Conservation (phyloP, 2,113 vertebrate species). For the Gobio gobio region DNA sequence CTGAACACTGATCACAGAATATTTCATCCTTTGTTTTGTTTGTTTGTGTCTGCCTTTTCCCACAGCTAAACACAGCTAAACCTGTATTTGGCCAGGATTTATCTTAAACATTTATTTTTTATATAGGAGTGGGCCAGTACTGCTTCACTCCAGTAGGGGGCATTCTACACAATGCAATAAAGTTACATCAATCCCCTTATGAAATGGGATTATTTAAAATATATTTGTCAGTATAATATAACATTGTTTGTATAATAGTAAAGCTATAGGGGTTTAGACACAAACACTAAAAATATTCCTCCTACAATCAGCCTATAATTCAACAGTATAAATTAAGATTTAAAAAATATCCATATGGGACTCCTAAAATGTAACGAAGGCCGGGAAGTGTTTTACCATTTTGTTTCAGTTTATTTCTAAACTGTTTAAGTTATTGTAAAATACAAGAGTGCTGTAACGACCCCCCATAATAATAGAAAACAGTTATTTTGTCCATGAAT, state of each 20-base stretch:
- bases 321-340: neutral
- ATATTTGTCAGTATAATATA: too few species aligned
- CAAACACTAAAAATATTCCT: neutral
- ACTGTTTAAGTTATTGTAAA: neutral
- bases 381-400: neutral
- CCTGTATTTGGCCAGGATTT: neutral
- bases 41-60: too few species aligned
- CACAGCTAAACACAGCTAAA: neutral
- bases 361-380: neutral
- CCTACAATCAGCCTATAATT: neutral
- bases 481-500: too few species aligned
- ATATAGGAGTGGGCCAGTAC: neutral
- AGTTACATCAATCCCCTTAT: neutral
- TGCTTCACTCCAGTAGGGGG: conserved; percentile 65
- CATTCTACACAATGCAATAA: conserved; percentile 52
- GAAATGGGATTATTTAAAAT: too few species aligned
- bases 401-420: neutral
- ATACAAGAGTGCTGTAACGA: too few species aligned
- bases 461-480: too few species aligned
- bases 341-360: neutral
- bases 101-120: neutral
- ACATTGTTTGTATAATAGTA: neutral
- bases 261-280: neutral
- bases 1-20: too few species aligned
- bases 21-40: too few species aligned